These are phyloP conservation scores for Geothlypis trichas DNA, from an alignment of 2,113 vertebrate species.

Conservation along the genomic window DNA sequence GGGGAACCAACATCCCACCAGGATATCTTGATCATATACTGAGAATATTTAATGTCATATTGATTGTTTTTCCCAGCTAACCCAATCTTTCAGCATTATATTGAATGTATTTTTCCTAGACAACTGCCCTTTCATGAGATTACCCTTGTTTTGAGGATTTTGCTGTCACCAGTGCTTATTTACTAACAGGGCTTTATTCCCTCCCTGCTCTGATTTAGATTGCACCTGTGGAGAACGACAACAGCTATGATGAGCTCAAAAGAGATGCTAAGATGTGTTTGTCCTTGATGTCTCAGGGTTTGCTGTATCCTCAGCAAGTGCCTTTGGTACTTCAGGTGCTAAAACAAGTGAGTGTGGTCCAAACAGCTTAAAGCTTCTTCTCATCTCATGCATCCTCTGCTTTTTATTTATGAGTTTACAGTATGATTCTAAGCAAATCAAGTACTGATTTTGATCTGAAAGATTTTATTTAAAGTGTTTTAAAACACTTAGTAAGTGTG, in stretches of 20 bases:
- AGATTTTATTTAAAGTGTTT: not conserved
- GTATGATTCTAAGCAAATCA: not conserved
- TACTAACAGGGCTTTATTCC: not conserved
- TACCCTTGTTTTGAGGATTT: not conserved
- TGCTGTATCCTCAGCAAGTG: slow-evolving; percentile 94
- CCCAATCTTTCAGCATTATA: not conserved
- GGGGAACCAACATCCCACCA: not conserved
- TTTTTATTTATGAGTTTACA: not conserved
- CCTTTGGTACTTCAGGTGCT: slow-evolving; percentile 89
- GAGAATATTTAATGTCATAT: not conserved
- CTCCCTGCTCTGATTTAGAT: slow-evolving; percentile 76
- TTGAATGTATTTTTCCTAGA: not conserved
- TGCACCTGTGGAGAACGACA: slow-evolving; percentile 96
- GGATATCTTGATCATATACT: not conserved
- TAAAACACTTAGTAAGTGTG: not conserved
- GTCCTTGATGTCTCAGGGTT: slow-evolving; percentile 95
- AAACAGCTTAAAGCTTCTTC: not conserved
- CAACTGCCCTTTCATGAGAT: not conserved
- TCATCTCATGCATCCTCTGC: not conserved
- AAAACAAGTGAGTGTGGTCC: slow-evolving; percentile 83
- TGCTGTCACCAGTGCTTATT: not conserved
- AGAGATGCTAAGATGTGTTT: slow-evolving; percentile 96
- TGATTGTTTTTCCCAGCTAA: not conserved
- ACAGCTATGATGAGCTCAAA: slow-evolving; percentile 96
- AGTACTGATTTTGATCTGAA: not conserved